Evolutionary conservation across 2,888 invertebrate genomes (phyloP).

Genomic region (Norana najaformis): DNA sequence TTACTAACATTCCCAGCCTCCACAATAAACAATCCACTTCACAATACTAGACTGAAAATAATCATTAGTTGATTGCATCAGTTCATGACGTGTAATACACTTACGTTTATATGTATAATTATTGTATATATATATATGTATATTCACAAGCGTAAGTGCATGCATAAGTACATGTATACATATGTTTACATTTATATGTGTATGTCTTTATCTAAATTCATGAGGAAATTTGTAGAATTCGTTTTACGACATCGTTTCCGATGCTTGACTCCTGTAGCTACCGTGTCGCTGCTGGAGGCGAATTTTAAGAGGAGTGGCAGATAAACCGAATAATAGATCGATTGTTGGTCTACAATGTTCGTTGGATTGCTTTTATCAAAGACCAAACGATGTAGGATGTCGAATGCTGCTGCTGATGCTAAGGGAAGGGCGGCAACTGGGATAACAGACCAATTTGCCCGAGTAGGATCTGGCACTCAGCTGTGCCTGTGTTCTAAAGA

Average conservation of each 20-base stretch:
- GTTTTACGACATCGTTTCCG: neutral
- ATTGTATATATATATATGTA: neutral
- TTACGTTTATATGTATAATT: neutral
- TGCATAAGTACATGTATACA: neutral
- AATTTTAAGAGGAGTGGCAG: slow-evolving; percentile 1
- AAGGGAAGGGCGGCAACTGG: neutral
- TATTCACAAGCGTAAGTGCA: neutral
- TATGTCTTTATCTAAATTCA: neutral
- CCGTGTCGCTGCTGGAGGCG: neutral
- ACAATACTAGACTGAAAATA: neutral
- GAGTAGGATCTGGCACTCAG: neutral
- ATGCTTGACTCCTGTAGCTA: neutral
- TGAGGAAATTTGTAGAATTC: neutral
- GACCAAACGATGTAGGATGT: neutral
- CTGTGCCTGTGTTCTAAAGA: neutral
- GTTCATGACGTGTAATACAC: neutral
- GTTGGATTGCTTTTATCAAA: neutral
- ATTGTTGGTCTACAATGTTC: neutral
- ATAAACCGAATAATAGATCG: neutral
- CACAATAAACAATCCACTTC: neutral
- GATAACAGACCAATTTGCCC: neutral
- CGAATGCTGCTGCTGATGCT: neutral
- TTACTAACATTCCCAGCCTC: slow-evolving; percentile 1
- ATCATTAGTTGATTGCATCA: neutral
- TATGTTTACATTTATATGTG: neutral